A percentile compares a stretch with the other conserved stretches of the same genome.
Evolutionary conservation across 2,113 vertebrate genomes (phyloP).

Genomic region (Ceyx cyanopectus): DNA sequence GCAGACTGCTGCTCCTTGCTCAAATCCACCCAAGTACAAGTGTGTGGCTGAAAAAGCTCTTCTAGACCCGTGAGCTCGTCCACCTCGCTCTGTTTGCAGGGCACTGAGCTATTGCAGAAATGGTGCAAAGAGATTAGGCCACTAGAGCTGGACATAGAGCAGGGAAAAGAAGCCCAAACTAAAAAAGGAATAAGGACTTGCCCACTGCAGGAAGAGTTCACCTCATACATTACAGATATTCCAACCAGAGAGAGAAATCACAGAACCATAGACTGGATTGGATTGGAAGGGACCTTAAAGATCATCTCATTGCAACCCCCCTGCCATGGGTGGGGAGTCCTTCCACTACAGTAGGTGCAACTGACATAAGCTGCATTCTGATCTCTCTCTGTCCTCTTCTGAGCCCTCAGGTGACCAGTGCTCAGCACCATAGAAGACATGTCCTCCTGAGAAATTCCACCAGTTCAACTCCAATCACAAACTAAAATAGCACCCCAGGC

Average conservation of each 20-base stretch:
- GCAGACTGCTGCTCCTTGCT: background rate
- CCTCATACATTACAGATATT: background rate
- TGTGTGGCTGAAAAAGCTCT: background rate
- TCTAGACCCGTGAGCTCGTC: background rate
- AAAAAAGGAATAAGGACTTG: background rate
- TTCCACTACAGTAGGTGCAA: background rate
- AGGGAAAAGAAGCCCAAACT: background rate
- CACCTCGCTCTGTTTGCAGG: background rate
- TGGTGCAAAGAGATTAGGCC: background rate
- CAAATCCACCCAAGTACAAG: background rate
- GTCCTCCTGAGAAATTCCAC: background rate
- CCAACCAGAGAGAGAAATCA: background rate
- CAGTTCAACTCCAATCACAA: background rate
- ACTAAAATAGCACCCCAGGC: background rate
- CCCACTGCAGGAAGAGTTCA: background rate
- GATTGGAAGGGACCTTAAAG: background rate
- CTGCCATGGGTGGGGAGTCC: background rate
- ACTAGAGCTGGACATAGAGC: rapidly evolving
- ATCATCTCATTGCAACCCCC: background rate
- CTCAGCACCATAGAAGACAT: background rate
- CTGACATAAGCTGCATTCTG: rapidly evolving
- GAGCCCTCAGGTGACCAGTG: background rate
- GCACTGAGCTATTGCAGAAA: background rate
- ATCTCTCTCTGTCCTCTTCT: background rate
- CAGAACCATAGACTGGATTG: background rate